These are phyloP conservation scores for Tachysurus vachellii DNA, from an alignment of 2,113 vertebrate genomes.

Conservation along the genomic window DNA sequence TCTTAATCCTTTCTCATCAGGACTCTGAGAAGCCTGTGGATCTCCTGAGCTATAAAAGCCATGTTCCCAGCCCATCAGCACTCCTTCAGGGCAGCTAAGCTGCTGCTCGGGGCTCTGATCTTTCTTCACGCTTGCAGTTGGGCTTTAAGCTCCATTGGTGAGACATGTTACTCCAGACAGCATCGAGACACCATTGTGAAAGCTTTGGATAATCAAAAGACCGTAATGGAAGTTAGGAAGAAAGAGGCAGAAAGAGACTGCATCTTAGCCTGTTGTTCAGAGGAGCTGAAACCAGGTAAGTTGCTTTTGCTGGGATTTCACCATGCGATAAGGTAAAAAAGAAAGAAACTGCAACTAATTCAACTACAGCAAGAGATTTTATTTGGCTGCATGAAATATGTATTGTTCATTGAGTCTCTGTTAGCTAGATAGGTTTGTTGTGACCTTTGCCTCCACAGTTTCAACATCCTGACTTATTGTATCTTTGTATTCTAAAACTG, in stretches of 20 bases:
- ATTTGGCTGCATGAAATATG: background rate
- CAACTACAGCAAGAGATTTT: background rate
- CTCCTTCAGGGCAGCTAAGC: background rate
- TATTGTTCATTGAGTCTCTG: background rate
- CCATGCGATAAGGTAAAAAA: background rate
- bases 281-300: slow-evolving; percentile 67
- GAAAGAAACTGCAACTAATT: background rate
- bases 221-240: slow-evolving; percentile 49
- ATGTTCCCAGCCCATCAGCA: slow-evolving; percentile 49
- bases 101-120: slow-evolving; percentile 19
- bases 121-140: slow-evolving; percentile 35
- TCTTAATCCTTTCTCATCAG: background rate
- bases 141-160: slow-evolving; percentile 45
- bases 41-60: slow-evolving; percentile 38
- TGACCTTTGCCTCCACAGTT: background rate
- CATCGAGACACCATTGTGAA: slow-evolving; percentile 62
- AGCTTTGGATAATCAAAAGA: slow-evolving; percentile 44
- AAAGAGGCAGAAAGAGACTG: slow-evolving; percentile 66
- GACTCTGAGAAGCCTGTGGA: slow-evolving; percentile 25
- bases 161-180: slow-evolving; percentile 72
- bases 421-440: background rate
- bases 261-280: slow-evolving; percentile 72
- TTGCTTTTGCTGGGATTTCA: background rate
- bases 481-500: background rate
- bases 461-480: background rate